Conservation (phyloP, 2,113 vertebrate genomes). For the Crotophaga sulcirostris region DNA sequence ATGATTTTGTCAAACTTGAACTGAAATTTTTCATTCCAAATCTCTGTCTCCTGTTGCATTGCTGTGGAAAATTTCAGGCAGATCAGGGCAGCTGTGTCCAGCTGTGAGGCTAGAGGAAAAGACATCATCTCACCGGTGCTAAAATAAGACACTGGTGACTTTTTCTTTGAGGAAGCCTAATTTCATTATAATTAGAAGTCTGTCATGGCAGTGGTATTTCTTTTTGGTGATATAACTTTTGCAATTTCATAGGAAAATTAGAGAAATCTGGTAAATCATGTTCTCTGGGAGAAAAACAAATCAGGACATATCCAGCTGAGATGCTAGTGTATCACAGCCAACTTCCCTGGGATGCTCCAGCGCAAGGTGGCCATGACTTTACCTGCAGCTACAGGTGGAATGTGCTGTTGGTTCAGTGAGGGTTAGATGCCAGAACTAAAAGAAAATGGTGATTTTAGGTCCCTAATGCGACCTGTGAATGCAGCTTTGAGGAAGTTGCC, state of each 20-base stretch:
- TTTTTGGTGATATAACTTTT: not conserved
- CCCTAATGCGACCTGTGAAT: rapidly evolving
- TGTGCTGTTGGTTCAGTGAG: not conserved
- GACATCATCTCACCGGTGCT: not conserved
- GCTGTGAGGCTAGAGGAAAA: not conserved
- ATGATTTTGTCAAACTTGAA: not conserved
- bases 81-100: not conserved
- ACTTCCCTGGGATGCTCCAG: not conserved
- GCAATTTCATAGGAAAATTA: not conserved
- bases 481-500: not conserved
- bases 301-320: rapidly evolving
- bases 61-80: not conserved
- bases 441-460: not conserved
- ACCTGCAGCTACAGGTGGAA: not conserved
- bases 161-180: not conserved
- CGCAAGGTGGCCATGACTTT: not conserved
- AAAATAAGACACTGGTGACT: not conserved
- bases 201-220: rapidly evolving
- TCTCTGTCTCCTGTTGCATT: not conserved
- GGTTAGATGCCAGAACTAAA: not conserved
- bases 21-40: not conserved
- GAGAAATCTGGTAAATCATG: not conserved
- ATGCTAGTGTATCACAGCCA: not conserved
- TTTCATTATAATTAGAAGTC: not conserved
- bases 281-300: not conserved